phyloP scores from a whole-genome alignment of 2,888 invertebrate species.

The Phlogophora meticulosa region DNA sequence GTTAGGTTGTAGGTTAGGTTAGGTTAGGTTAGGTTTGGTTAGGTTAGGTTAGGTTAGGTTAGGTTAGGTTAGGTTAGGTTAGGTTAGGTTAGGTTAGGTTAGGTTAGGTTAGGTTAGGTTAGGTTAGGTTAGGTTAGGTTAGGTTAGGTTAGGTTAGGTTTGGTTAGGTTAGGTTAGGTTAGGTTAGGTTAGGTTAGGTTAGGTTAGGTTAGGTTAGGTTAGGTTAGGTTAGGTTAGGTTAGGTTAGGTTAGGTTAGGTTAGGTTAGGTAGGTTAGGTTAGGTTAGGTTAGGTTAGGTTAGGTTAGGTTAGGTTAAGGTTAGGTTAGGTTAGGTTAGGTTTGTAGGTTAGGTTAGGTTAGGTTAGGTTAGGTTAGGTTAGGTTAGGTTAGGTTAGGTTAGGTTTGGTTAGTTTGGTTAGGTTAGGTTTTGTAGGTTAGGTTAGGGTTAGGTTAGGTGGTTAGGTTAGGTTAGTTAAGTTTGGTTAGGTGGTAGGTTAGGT shows the following conservation, averaged over 20 bases:
- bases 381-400: slow-evolving; percentile 44
- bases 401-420: slow-evolving; percentile 38
- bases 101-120: too few relatives aligned
- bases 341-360: slow-evolving; percentile 48
- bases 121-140: too few relatives aligned
- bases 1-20: slow-evolving; percentile 23
- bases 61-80: too few relatives aligned
- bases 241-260: slow-evolving; percentile 48
- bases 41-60: slow-evolving; percentile 26
- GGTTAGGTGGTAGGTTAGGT: too few relatives aligned
- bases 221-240: slow-evolving; percentile 45
- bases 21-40: slow-evolving; percentile 16
- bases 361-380: slow-evolving; percentile 48
- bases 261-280: too few relatives aligned
- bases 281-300: slow-evolving; percentile 44
- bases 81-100: too few relatives aligned
- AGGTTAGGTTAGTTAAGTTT: too few relatives aligned
- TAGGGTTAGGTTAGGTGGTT: slow-evolving; percentile 1
- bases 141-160: too few relatives aligned
- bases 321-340: too few relatives aligned
- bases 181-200: too few relatives aligned
- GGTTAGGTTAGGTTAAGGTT: slow-evolving; percentile 45
- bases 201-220: too few relatives aligned
- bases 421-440: slow-evolving; percentile 9
- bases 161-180: too few relatives aligned